Percentiles rank a stretch among this genome's conserved stretches.
These are phyloP conservation scores for Perithous albicinctus DNA, from an alignment of 2,888 invertebrate genomes.

Conservation along the genomic window DNA sequence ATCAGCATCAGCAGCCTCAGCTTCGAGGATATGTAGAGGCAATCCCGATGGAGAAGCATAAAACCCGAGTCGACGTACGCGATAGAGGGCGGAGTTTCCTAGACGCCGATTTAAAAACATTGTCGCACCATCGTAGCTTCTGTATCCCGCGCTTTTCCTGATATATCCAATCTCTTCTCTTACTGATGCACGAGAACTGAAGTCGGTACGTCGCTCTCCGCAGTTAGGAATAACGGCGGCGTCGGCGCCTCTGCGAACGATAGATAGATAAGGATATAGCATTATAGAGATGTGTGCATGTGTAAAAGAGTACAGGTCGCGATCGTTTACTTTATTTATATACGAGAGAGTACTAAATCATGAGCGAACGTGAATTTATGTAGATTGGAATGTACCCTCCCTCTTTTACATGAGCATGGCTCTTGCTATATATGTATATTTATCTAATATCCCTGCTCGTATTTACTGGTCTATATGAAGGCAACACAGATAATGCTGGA, in stretches of 20 bases:
- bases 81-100: conserved; percentile 37
- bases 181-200: not conserved
- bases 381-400: conserved; percentile 67
- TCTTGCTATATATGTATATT: conserved; percentile 6
- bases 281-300: not conserved
- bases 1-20: conserved; percentile 54
- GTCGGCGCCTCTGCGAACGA: conserved; percentile 37
- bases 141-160: conserved; percentile 41
- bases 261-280: conserved; percentile 35
- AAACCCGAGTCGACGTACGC: conserved; percentile 46
- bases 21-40: conserved; percentile 39
- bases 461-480: conserved; percentile 28
- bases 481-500: conserved; percentile 10
- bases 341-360: conserved; percentile 56
- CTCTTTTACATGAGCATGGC: not conserved
- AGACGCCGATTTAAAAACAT: conserved; percentile 66
- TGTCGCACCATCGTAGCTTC: conserved; percentile 52
- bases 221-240: not conserved
- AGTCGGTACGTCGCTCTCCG: conserved; percentile 11
- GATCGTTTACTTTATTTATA: conserved; percentile 53
- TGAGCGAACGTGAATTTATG: conserved; percentile 65
- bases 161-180: not conserved
- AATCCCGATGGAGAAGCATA: conserved; percentile 63
- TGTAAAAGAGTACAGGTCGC: conserved; percentile 12
- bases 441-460: conserved; percentile 41